Evolutionary conservation across 37 sponge, comb jelly and placozoan genomes (phyloP).

Genomic region (Diacarnus erythraeanus): DNA sequence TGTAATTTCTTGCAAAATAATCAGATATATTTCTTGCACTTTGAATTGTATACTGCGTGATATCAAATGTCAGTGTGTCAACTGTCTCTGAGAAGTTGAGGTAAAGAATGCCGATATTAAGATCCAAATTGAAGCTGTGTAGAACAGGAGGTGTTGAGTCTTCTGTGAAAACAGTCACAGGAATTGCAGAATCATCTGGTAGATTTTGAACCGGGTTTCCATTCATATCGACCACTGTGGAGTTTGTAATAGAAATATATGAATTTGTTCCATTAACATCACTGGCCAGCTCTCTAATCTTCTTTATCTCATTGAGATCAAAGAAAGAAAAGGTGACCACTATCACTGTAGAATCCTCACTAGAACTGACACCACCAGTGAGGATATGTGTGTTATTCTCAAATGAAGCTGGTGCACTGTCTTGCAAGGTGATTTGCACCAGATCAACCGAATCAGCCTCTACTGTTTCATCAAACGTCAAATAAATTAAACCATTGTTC

Average conservation of each 20-base stretch:
- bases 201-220: slow-evolving; percentile 60
- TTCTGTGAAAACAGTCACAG: slow-evolving; percentile 65
- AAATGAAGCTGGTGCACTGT: slow-evolving; percentile 11
- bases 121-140: slow-evolving; percentile 63
- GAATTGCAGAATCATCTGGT: slow-evolving; percentile 26
- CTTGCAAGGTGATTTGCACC: slow-evolving; percentile 67
- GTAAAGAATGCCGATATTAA: slow-evolving; percentile 61
- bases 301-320: slow-evolving; percentile 89
- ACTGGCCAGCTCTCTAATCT: slow-evolving; percentile 70
- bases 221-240: slow-evolving; percentile 82
- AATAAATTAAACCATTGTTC: slow-evolving; percentile 58
- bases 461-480: slow-evolving; percentile 86
- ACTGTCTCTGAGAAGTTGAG: slow-evolving; percentile 89
- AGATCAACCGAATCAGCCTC: slow-evolving; percentile 67
- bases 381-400: slow-evolving; percentile 46
- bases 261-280: slow-evolving; percentile 50
- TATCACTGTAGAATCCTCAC: slow-evolving; percentile 70
- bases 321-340: slow-evolving; percentile 56
- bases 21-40: slow-evolving; percentile 22
- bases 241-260: slow-evolving; percentile 56
- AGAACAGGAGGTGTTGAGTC: slow-evolving; percentile 79
- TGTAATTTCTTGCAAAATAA: slow-evolving; percentile 31
- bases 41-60: slow-evolving; percentile 72
- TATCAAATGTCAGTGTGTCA: slow-evolving; percentile 64
- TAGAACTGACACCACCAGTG: slow-evolving; percentile 63